Evolutionary conservation across 2,113 vertebrate genomes (phyloP), one percentile per base, ranked within the genome.

Genomic region (Megaceryle maxima): DNA sequence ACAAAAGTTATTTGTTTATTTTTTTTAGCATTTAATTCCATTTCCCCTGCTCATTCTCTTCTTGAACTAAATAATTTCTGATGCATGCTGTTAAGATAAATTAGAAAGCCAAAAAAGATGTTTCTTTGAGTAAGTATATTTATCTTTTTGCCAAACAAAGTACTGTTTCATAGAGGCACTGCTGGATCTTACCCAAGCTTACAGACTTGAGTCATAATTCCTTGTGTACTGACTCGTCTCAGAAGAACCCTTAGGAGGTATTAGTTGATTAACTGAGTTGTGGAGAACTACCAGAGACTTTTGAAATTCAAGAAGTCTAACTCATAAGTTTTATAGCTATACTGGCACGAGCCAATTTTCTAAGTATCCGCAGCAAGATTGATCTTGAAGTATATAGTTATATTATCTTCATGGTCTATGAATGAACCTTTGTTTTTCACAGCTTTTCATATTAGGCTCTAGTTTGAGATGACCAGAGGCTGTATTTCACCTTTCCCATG

Each of bases 21-120:
- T 44, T 72, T 55, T 63, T 75, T 83, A 83, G 19, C 31, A 68
- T 70, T 92, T 68, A 48, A 62, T 94, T 82, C 53, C 26, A 16
- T 92, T 96, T 95, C 66, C 46, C 72, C 5, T 69, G 43, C 37
- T 83, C 53, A 26, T 31, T 55, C n/a, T 70, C 35, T 75, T 94
- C 79, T 92, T 75, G 31, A 96, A 92, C 70, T 60, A 53, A 74
- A 46, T 88, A 90, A 81, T 90, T 98, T 96, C 82, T 95, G 73
- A 91, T 96, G 69, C 87, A 84, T 72, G 57, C 85, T 97, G 81
- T 82, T 97, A 90, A 95, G 96, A 93, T 94, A 96, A 96, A 97
- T 96, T 92, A 94, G 69, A 87, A 96, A 90, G 51, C 62, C 88
- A 10, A 41, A 74, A 37, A 93, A 92, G 88, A 76, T 77, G 51